A percentile compares a stretch with the other conserved stretches of the same genome.
Evolutionary conservation across 2,113 vertebrate species (phyloP).

Genomic region (Tyrannus savana): DNA sequence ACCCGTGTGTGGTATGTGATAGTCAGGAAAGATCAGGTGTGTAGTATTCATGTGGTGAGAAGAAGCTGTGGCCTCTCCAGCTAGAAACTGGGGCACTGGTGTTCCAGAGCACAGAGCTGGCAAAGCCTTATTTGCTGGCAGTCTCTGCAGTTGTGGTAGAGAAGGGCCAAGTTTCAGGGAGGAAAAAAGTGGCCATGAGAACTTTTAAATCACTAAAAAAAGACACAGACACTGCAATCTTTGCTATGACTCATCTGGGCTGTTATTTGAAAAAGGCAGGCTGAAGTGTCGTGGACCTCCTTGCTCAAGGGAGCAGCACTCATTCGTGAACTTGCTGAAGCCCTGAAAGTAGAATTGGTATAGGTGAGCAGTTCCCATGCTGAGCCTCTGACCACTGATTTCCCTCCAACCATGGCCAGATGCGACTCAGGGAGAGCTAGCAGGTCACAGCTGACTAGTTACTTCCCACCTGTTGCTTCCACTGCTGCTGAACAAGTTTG

Average conservation of each 20-base stretch:
- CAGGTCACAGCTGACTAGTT: not conserved
- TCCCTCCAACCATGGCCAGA: not conserved
- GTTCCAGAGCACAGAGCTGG: not conserved
- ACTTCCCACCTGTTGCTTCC: conserved; percentile 10
- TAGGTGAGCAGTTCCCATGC: not conserved
- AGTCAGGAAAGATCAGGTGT: not conserved
- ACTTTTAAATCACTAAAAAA: conserved; percentile 44
- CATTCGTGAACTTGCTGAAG: not conserved
- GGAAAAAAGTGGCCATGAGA: conserved; percentile 6
- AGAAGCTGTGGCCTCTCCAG: not conserved
- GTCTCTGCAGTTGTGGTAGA: not conserved
- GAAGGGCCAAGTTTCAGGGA: conserved; percentile 16
- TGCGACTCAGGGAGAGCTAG: not conserved
- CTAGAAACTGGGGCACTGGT: not conserved
- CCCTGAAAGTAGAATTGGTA: conserved; percentile 27
- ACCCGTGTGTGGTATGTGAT: not conserved
- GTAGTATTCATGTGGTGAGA: not conserved
- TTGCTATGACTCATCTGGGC: conserved; percentile 51
- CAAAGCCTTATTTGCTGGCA: not conserved
- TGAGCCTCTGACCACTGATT: not conserved
- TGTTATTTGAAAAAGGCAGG: not conserved
- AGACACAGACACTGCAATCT: conserved; percentile 12
- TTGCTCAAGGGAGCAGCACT: conserved; percentile 9
- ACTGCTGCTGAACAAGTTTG: not conserved
- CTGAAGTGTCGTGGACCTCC: conserved; percentile 16